Evolutionary conservation across 2,113 vertebrate species (phyloP).

Genomic region (Dipodomys spectabilis): DNA sequence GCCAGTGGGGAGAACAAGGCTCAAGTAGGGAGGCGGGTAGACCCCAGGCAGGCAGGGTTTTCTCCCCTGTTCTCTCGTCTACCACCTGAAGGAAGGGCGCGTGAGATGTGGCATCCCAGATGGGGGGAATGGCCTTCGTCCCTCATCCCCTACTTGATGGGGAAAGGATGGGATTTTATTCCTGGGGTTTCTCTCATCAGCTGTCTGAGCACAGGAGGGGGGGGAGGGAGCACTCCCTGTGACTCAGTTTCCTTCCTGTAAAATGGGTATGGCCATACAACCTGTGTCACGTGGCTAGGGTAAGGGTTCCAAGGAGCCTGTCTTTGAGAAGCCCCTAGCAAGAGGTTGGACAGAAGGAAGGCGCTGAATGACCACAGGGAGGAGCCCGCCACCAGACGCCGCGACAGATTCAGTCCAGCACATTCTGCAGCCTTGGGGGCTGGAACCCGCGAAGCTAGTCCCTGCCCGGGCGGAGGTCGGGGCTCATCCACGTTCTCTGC

Average conservation of each 20-base stretch:
- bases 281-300: no score
- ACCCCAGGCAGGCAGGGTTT: neutral
- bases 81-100: neutral
- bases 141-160: no score
- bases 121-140: neutral
- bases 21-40: neutral
- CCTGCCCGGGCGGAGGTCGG: neutral
- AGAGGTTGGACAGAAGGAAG: neutral
- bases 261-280: neutral
- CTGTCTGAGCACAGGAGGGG: no score
- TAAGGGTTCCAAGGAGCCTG: neutral
- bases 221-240: neutral
- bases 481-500: neutral
- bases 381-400: neutral
- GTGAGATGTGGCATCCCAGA: no score
- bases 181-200: no score
- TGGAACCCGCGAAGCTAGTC: neutral
- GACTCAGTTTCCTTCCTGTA: constrained; percentile 1
- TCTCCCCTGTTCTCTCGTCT: neutral
- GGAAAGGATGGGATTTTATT: no score
- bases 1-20: neutral
- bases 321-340: neutral
- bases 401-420: neutral
- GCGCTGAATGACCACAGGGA: neutral
- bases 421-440: neutral